Evolutionary conservation across 2,888 invertebrate species (phyloP).

Genomic region (Penaeus monodon): DNA sequence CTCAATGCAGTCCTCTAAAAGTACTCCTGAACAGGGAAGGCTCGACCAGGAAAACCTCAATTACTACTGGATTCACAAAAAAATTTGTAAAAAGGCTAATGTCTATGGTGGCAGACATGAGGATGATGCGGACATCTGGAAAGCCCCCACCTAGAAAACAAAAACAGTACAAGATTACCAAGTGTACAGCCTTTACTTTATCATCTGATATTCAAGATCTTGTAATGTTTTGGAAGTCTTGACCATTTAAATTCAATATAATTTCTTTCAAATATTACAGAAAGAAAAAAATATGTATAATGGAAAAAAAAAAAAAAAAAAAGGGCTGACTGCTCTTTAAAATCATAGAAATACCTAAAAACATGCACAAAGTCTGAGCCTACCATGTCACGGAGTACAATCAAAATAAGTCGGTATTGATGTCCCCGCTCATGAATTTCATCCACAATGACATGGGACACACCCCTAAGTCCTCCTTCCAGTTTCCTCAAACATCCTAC

Average conservation of each 20-base stretch:
- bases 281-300: no score
- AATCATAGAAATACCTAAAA: background rate
- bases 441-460: conserved; percentile 97
- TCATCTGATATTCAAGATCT: no score
- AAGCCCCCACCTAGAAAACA: conserved; percentile 74
- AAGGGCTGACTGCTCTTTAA: background rate
- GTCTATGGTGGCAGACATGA: conserved; percentile 99
- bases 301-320: background rate
- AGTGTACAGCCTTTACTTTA: no score
- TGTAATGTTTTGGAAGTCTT: no score
- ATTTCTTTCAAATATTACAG: no score
- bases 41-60: conserved; percentile 90
- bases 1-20: conserved; percentile 94
- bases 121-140: conserved; percentile 90
- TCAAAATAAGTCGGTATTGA: conserved; percentile 95
- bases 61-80: conserved; percentile 90
- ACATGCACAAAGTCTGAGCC: background rate
- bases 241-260: no score
- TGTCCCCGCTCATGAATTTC: conserved; percentile 93
- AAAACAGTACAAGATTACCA: background rate
- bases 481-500: conserved; percentile 93
- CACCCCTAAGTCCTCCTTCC: conserved; percentile 92
- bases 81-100: conserved; percentile 91
- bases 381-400: conserved; percentile 94
- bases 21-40: conserved; percentile 89